Evolutionary conservation across 1,140 invertebrate genomes (phyloP).

Genomic region (Parasteatoda tepidariorum): DNA sequence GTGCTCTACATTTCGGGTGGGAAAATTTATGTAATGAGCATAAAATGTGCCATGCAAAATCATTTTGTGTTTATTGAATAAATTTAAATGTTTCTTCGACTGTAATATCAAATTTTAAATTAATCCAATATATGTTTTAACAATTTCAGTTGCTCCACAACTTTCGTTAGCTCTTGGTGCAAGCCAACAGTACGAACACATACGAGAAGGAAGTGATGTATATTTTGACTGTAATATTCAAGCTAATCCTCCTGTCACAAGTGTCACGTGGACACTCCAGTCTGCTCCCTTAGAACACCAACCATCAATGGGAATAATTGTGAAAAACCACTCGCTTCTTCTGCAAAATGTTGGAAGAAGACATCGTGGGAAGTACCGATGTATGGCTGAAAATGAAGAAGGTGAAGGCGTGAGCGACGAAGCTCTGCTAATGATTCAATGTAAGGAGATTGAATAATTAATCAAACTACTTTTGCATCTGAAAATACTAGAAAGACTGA

Average conservation of each 20-base stretch:
- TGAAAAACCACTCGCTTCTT: constrained; percentile 78
- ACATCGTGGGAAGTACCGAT: constrained; percentile 76
- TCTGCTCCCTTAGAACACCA: constrained; percentile 49
- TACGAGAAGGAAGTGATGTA: constrained; percentile 81
- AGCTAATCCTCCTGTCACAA: constrained; percentile 63
- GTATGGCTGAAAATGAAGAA: constrained; percentile 88
- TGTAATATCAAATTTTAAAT: too few species aligned
- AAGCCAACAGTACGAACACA: constrained; percentile 87
- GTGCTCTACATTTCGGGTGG: too few species aligned
- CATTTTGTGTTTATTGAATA: too few species aligned
- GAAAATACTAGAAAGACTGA: too few species aligned
- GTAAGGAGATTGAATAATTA: constrained; percentile 47
- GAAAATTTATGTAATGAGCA: too few species aligned
- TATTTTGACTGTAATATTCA: constrained; percentile 84
- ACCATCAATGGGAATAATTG: constrained; percentile 77
- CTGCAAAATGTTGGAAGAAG: constrained; percentile 66
- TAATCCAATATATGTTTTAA: too few species aligned
- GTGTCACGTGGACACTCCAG: constrained; percentile 63
- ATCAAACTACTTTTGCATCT: too few species aligned
- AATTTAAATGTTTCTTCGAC: too few species aligned
- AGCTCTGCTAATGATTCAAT: constrained; percentile 84
- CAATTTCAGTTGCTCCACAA: constrained; percentile 82
- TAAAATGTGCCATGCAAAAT: too few species aligned
- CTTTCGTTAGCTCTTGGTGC: constrained; percentile 84
- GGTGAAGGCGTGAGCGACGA: constrained; percentile 86